Conservation (phyloP, 2,888 invertebrate species). For the Acronicta alni region DNA sequence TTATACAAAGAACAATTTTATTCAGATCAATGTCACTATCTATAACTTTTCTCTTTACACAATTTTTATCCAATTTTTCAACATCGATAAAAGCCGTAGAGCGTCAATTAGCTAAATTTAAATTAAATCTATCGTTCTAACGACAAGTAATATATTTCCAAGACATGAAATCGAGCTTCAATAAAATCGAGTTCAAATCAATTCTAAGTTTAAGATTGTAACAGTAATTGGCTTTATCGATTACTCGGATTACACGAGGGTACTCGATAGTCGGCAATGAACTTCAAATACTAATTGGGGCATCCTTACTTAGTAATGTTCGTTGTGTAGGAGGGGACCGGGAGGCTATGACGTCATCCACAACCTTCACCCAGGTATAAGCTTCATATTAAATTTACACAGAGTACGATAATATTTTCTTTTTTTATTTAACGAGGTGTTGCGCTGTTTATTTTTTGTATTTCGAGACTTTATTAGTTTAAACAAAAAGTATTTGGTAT, state of each 20-base stretch:
- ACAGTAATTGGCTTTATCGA: constrained; percentile 48
- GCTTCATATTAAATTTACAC: constrained; percentile 62
- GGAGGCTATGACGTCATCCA: constrained; percentile 61
- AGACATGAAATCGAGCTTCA: constrained; percentile 14
- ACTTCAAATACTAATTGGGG: constrained; percentile 55
- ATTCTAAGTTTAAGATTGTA: constrained; percentile 44
- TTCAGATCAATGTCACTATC: neutral
- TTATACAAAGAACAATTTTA: neutral
- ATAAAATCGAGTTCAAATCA: constrained; percentile 28
- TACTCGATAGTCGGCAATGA: constrained; percentile 49
- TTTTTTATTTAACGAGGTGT: constrained; percentile 54
- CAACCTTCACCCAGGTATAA: constrained; percentile 59
- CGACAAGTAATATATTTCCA: constrained; percentile 8
- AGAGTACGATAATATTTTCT: constrained; percentile 49
- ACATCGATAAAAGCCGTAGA: constrained; percentile 1
- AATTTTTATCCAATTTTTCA: neutral
- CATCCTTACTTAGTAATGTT: constrained; percentile 51
- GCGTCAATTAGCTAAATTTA: constrained; percentile 1
- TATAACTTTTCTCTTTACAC: neutral
- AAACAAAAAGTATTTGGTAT: constrained; percentile 25
- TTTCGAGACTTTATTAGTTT: constrained; percentile 32
- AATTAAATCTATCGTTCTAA: neutral
- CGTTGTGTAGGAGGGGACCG: constrained; percentile 45
- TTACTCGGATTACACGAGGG: constrained; percentile 43
- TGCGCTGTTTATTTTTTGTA: constrained; percentile 35